Percentiles rank a stretch among this genome's conserved stretches.
These are phyloP conservation scores for Oophaga sylvatica DNA, from an alignment of 2,797 vertebrate species.

Conservation along the genomic window DNA sequence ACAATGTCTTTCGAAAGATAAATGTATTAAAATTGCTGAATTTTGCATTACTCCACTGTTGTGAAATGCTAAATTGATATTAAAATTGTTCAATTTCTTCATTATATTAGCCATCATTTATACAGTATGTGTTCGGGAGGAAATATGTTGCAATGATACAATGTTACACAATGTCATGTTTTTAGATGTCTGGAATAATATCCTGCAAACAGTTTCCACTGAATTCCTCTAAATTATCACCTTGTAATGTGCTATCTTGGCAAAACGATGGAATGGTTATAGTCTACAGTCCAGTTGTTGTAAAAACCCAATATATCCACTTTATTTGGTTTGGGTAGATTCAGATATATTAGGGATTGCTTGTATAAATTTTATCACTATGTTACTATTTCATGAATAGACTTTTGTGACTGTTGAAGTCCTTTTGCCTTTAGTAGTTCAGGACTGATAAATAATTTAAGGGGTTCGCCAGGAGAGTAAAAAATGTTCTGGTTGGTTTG, in stretches of 20 bases:
- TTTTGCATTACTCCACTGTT: background rate
- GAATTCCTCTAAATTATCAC: background rate
- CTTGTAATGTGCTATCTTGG: background rate
- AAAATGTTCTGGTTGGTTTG: too few species aligned
- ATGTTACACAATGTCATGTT: background rate
- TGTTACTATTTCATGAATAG: too few species aligned
- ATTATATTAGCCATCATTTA: slow-evolving; percentile 31
- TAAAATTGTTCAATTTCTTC: slow-evolving; percentile 3
- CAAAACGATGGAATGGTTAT: background rate
- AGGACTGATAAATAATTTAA: too few species aligned
- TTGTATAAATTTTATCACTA: too few species aligned
- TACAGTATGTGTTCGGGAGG: background rate
- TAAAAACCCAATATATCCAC: background rate
- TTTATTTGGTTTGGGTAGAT: too few species aligned
- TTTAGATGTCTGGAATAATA: background rate
- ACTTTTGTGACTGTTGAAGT: too few species aligned
- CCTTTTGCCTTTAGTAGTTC: too few species aligned
- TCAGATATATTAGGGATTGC: too few species aligned
- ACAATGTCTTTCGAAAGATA: background rate
- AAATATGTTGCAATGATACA: background rate
- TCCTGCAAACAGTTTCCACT: background rate
- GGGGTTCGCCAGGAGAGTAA: too few species aligned
- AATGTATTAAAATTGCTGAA: slow-evolving; percentile 22
- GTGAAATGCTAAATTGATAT: background rate
- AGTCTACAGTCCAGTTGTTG: background rate